A percentile compares a stretch with the other conserved stretches of the same genome.
phyloP scores from a whole-genome alignment of 2,113 vertebrate genomes.

The human region GRCh38 chr5:123522501-123523000 shows the following conservation, averaged over 20 bases:
- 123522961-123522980: conserved; percentile 25
- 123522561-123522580: neutral
- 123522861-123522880: neutral
- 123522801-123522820: neutral
- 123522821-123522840: neutral
- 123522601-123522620: neutral
- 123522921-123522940: conserved; percentile 37
- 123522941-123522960: neutral
- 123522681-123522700: neutral
- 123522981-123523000: neutral
- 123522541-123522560: neutral
- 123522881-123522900: neutral
- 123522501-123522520: too few relatives aligned
- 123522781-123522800: neutral
- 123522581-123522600: neutral
- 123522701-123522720: neutral
- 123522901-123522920: conserved; percentile 26
- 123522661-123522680: neutral
- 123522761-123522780: neutral
- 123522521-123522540: neutral
- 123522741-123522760: neutral
- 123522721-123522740: neutral
- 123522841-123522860: neutral
- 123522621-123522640: neutral
- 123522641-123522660: neutral